Conservation (phyloP, 2,888 invertebrate genomes). For the Epiblema foenella region DNA sequence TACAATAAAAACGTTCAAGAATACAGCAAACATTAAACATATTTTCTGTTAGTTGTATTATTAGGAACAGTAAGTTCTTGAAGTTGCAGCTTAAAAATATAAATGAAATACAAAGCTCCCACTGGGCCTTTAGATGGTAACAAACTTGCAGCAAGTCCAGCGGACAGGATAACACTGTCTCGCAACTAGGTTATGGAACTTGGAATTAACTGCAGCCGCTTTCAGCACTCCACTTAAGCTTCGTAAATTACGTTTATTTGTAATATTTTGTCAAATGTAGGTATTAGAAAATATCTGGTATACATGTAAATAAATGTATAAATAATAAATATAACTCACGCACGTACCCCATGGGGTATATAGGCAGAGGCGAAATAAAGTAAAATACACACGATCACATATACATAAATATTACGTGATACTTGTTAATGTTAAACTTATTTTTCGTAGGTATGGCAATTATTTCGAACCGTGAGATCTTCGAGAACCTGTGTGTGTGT, state of each 20-base stretch:
- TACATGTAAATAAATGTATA: too few species aligned
- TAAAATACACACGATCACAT: too few species aligned
- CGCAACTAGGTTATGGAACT: conserved; percentile 38
- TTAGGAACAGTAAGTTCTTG: not conserved
- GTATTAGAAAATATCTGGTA: not conserved
- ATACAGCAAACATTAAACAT: not conserved
- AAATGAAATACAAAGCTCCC: conserved; percentile 1
- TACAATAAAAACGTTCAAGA: too few species aligned
- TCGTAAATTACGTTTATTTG: conserved; percentile 10
- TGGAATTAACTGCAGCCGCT: conserved; percentile 34
- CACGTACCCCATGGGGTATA: too few species aligned
- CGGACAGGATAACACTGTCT: conserved; percentile 24
- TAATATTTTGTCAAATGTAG: not conserved
- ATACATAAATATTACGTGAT: too few species aligned
- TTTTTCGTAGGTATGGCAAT: too few species aligned
- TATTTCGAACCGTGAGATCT: too few species aligned
- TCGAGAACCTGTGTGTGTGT: too few species aligned
- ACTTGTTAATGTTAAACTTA: too few species aligned
- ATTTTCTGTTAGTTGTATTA: not conserved
- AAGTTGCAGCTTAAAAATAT: not conserved
- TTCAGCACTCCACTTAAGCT: conserved; percentile 5
- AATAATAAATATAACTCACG: too few species aligned
- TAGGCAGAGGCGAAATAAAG: too few species aligned
- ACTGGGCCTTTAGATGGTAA: conserved; percentile 10
- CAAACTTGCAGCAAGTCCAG: conserved; percentile 27